Base-by-base conservation (phyloP, 2,113 vertebrate species). In the Manacus vitellinus region DNA sequence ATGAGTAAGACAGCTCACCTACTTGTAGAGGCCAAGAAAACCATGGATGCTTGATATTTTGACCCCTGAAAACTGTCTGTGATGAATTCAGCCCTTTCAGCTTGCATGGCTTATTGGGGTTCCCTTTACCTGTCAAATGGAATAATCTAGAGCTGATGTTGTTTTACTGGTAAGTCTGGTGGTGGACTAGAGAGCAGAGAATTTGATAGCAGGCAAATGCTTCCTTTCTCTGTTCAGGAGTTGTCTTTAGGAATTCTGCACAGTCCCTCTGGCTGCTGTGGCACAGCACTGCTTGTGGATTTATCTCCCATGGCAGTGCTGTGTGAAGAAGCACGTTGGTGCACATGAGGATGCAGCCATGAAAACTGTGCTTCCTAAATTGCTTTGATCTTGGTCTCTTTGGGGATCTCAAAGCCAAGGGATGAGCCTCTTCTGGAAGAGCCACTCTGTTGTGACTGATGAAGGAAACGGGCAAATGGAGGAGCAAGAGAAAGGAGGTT, bases 401-500 rank as follows among this genome's bases (percentile, higher is more conserved):
- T 88, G 78, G 92, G 61, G 71, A 75, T 58, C 85, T 75, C 49
- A 87, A 76, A 95, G 94, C 89, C 52, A 66, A 95, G 77, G 71
- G 85, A 88, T 88, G 94, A 91, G 77, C 31, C 83, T 95, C 20
- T 95, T 80, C 86, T 89, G 72, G 92, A 96, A 83, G 61, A 83
- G 72, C 63, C 33, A 2, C 94, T 96, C 94, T 78, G 88, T 81
- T 91, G 76, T 28, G 86, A 65, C 72, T 81, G 80, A 59, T 87
- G 91, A 89, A 91, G 86, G 51, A 92, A 95, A 95, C 33, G 74
- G 94, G 65, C 61, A 81, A 95, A 94, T 35, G 33, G 65, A 95
- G 31, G 65, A 68, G 67, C 56, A 44, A 82, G 84, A 94, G 86
- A 44, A 81, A 76, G 70, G 63, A 90, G 86, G 96, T 96, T 95